Evolutionary conservation across 2,113 vertebrate genomes (phyloP).

Genomic region (Oreotrochilus melanogaster): DNA sequence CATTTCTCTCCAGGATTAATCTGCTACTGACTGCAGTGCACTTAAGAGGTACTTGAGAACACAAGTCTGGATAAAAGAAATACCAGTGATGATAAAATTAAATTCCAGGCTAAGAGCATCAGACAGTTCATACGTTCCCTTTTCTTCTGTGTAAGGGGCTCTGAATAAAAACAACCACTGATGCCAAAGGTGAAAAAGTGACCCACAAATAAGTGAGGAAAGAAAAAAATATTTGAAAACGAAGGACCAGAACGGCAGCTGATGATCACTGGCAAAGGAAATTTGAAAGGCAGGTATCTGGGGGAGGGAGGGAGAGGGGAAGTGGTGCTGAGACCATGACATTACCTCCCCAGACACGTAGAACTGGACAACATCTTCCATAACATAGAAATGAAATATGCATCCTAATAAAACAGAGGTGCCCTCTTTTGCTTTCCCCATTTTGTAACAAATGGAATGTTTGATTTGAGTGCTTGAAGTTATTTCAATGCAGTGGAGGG

Average conservation of each 20-base stretch:
- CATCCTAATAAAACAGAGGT: neutral
- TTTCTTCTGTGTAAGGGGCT: neutral
- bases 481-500: neutral
- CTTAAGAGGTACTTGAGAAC: rapidly evolving
- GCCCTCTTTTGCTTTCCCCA: neutral
- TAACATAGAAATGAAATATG: neutral
- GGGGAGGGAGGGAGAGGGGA: neutral
- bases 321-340: neutral
- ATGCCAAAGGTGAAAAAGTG: neutral
- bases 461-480: neutral
- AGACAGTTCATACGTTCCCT: neutral
- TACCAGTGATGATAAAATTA: neutral
- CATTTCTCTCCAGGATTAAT: neutral
- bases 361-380: neutral
- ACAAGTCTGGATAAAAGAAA: neutral
- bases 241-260: neutral
- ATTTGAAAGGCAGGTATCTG: rapidly evolving
- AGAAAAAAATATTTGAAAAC: neutral
- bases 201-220: neutral
- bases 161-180: neutral
- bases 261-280: neutral
- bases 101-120: neutral
- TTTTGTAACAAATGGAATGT: neutral
- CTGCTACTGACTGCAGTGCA: neutral
- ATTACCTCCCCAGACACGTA: neutral